phyloP scores from a whole-genome alignment of 2,797 vertebrate genomes.

The Xerus rutilus region DNA sequence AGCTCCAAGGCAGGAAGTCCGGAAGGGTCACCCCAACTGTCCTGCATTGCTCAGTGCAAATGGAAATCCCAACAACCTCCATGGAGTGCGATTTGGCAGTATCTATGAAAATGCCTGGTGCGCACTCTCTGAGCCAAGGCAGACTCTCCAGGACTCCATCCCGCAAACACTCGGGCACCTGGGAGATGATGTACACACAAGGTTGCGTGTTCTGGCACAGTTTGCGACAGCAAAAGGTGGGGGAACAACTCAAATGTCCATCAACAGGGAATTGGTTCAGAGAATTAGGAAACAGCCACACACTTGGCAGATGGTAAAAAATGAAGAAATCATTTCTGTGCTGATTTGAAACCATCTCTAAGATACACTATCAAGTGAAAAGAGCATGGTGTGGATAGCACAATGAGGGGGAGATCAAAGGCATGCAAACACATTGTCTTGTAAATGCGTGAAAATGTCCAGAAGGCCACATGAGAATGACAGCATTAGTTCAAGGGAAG shows the following conservation, averaged over 20 bases:
- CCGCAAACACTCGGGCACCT: neutral
- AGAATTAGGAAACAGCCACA: constrained; percentile 53
- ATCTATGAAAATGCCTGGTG: neutral
- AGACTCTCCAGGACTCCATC: neutral
- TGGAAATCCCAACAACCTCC: neutral
- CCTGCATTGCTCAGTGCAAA: rapidly evolving
- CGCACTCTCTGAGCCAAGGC: neutral
- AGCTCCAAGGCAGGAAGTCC: neutral
- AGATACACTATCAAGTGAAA: constrained; percentile 48
- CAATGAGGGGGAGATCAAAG: neutral
- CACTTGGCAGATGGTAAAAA: constrained; percentile 55
- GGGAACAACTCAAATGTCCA: constrained; percentile 43
- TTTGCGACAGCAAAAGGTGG: neutral
- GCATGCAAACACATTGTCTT: neutral
- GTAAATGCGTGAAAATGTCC: neutral
- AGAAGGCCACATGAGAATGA: neutral
- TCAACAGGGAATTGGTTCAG: constrained; percentile 33
- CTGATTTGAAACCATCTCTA: constrained; percentile 57
- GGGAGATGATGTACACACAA: neutral
- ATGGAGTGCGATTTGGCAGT: rapidly evolving
- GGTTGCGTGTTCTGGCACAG: neutral
- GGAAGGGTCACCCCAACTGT: neutral
- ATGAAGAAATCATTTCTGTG: constrained; percentile 71
- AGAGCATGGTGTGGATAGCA: neutral
- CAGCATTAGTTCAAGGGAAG: neutral